A percentile compares a stretch with the other conserved stretches of the same genome.
Evolutionary conservation across 2,888 invertebrate species (phyloP).

Genomic region (Sabellastarte sp.): DNA sequence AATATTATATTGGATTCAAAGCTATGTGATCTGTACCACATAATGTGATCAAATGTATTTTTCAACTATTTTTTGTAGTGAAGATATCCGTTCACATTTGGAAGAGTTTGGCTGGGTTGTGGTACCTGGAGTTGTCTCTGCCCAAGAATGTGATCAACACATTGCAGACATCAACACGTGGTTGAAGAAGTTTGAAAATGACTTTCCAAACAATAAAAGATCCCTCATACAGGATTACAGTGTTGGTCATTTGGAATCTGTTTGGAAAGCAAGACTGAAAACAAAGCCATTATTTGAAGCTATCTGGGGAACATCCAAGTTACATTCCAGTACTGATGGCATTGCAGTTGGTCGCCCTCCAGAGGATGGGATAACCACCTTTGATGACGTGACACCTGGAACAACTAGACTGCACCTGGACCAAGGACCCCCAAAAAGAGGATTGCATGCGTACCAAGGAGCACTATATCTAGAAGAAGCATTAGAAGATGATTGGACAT

Average conservation of each 20-base stretch:
- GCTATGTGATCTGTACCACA: too few species aligned
- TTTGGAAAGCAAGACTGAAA: constrained; percentile 42
- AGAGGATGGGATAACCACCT: constrained; percentile 35
- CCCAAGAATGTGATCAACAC: constrained; percentile 33
- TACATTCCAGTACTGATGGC: constrained; percentile 44
- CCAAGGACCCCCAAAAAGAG: constrained; percentile 36
- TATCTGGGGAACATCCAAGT: constrained; percentile 45
- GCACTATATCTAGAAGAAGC: constrained; percentile 39
- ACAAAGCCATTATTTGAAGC: constrained; percentile 41
- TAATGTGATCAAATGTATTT: too few species aligned
- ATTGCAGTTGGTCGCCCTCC: constrained; percentile 50
- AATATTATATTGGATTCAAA: too few species aligned
- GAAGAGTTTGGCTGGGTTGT: constrained; percentile 39
- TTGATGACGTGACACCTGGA: constrained; percentile 13
- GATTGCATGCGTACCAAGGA: constrained; percentile 47
- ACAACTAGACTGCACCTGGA: constrained; percentile 42
- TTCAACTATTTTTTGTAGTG: too few species aligned
- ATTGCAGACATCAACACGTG: constrained; percentile 35
- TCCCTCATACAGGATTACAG: constrained; percentile 44
- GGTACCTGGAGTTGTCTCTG: constrained; percentile 30
- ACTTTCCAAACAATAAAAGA: constrained; percentile 27
- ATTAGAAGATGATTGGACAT: constrained; percentile 30
- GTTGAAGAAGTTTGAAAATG: constrained; percentile 33
- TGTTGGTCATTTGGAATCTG: constrained; percentile 37
- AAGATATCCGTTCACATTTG: too few species aligned